Percentiles rank a stretch among this genome's conserved stretches.
Conservation (phyloP, 2,113 vertebrate genomes). For the Oncorhynchus mykiss region DNA sequence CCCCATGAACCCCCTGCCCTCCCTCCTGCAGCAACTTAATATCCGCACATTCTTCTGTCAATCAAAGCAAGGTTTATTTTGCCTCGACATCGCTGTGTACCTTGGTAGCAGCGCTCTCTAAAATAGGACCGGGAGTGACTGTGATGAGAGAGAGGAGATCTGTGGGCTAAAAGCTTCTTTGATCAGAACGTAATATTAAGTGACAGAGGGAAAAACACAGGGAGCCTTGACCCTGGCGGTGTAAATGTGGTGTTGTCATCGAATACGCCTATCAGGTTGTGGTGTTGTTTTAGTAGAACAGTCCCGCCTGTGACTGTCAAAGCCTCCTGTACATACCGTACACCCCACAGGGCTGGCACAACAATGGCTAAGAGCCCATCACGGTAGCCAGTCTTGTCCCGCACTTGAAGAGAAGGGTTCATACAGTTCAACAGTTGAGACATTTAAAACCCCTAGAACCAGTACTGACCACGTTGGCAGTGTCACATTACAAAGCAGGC, state of each 20-base stretch:
- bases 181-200: neutral
- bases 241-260: neutral
- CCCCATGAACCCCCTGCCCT: too few relatives aligned
- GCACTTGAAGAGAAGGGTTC: neutral
- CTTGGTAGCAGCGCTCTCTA: neutral
- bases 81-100: neutral
- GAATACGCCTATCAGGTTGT: neutral
- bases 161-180: neutral
- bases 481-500: neutral
- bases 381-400: too few relatives aligned
- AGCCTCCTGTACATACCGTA: neutral
- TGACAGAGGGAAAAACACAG: neutral
- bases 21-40: neutral
- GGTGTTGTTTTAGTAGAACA: neutral
- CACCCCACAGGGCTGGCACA: neutral
- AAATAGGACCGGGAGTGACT: too few relatives aligned
- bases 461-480: neutral
- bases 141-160: too few relatives aligned
- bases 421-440: neutral
- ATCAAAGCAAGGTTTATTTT: neutral
- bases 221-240: neutral
- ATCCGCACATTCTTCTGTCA: neutral
- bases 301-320: neutral
- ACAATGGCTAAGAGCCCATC: neutral
- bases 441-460: neutral